phyloP scores from a whole-genome alignment of 2,113 vertebrate genomes.

The Erpornis zantholeuca region DNA sequence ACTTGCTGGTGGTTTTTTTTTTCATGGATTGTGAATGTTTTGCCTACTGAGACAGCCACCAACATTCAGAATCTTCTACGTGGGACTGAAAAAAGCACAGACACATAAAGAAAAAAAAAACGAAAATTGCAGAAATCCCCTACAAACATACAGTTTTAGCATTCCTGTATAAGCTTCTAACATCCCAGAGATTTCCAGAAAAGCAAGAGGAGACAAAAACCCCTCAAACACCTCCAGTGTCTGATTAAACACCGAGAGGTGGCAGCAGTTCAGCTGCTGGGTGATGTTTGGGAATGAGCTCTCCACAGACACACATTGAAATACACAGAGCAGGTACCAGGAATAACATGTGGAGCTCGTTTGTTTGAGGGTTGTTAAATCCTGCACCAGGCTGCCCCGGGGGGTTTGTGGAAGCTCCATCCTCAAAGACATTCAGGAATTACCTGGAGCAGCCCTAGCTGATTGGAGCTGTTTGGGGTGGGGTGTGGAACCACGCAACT shows the following conservation, averaged over 20 bases:
- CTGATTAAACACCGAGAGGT: not conserved
- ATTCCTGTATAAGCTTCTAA: not conserved
- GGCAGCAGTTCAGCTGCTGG: not conserved
- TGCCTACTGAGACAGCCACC: not conserved
- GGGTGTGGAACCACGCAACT: not conserved
- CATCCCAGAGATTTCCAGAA: not conserved
- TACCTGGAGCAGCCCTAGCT: not conserved
- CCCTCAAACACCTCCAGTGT: not conserved
- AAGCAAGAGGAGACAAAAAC: not conserved
- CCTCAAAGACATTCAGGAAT: not conserved
- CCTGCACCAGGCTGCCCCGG: not conserved
- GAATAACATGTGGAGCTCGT: accelerated
- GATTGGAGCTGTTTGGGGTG: not conserved
- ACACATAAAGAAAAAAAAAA: not conserved
- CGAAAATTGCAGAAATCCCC: not conserved
- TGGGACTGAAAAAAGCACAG: not conserved
- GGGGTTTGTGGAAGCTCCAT: not conserved
- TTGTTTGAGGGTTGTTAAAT: not conserved
- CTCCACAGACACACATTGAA: not conserved
- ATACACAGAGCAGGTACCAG: not conserved
- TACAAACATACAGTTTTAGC: not conserved
- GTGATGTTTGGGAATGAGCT: not conserved
- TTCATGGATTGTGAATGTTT: not conserved
- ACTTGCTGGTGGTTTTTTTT: not conserved
- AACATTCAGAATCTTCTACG: not conserved